Conservation (phyloP, 35 echinoderm and acorn worm genomes). For the Holothuria glaberrima region DNA sequence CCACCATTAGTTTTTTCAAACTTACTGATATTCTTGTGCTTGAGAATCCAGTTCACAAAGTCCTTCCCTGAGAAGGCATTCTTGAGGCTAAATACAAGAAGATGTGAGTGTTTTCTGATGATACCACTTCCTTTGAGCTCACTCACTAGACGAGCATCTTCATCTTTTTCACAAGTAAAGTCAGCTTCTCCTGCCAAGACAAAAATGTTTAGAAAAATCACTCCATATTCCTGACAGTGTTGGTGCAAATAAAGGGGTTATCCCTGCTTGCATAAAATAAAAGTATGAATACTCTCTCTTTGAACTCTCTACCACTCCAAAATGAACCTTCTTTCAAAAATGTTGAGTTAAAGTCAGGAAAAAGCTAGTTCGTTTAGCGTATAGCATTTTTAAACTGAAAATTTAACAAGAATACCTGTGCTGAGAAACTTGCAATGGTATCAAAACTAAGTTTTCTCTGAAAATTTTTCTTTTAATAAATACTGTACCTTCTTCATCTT, state of each 20-base stretch:
- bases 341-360: too few relatives aligned
- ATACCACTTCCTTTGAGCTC: conserved; percentile 82
- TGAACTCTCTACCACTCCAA: too few relatives aligned
- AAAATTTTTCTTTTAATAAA: too few relatives aligned
- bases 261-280: too few relatives aligned
- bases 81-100: conserved; percentile 59
- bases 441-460: too few relatives aligned
- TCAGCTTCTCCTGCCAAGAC: conserved; percentile 69
- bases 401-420: too few relatives aligned
- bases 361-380: too few relatives aligned
- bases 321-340: too few relatives aligned
- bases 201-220: not conserved
- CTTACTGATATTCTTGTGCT: conserved; percentile 79
- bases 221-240: not conserved
- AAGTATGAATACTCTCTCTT: too few relatives aligned
- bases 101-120: conserved; percentile 78
- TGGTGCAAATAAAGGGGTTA: too few relatives aligned
- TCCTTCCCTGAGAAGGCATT: conserved; percentile 78
- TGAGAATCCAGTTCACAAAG: conserved; percentile 92
- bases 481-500: conserved; percentile 54
- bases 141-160: conserved; percentile 71
- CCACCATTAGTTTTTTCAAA: not conserved
- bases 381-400: too few relatives aligned
- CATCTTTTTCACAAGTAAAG: conserved; percentile 91
- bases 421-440: too few relatives aligned